phyloP scores from a whole-genome alignment of 2,888 invertebrate species.

The Sesamia inferens region DNA sequence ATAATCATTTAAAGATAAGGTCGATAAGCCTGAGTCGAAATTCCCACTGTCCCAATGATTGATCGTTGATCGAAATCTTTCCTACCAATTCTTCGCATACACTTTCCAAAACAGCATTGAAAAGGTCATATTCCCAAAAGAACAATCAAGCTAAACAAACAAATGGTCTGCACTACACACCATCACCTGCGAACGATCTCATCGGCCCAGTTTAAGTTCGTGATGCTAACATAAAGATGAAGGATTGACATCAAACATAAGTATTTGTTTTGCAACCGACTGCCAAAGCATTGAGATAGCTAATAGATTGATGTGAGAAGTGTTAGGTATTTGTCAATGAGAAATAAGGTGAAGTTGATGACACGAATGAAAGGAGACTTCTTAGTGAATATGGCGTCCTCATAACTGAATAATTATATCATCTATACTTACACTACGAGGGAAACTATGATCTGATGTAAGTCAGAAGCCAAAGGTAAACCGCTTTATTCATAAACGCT shows the following conservation, averaged over 20 bases:
- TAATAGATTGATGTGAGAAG: slow-evolving; percentile 16
- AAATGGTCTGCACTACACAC: slow-evolving; percentile 32
- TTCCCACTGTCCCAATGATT: too few species aligned
- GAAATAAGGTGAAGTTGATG: slow-evolving; percentile 33
- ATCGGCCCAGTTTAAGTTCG: slow-evolving; percentile 56
- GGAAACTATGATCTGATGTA: too few species aligned
- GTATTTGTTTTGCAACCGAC: slow-evolving; percentile 44
- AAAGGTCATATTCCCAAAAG: slow-evolving; percentile 34
- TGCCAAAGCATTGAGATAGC: slow-evolving; percentile 3
- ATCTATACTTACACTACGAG: not conserved
- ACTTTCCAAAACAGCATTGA: not conserved
- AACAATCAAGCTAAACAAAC: slow-evolving; percentile 16
- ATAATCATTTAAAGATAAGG: too few species aligned
- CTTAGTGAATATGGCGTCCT: not conserved
- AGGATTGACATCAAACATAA: slow-evolving; percentile 53
- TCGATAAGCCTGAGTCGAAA: not conserved
- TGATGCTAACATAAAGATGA: slow-evolving; percentile 66
- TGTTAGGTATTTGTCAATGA: slow-evolving; percentile 22
- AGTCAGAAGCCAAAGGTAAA: too few species aligned
- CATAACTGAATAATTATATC: not conserved
- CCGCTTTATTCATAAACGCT: too few species aligned
- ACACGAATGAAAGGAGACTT: not conserved
- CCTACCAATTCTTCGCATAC: not conserved
- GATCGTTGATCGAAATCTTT: not conserved
- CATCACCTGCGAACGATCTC: slow-evolving; percentile 45